Percentiles rank a stretch among this genome's conserved stretches.
Conservation (phyloP, 1,140 invertebrate species). For the Zaprionus lachaisei region DNA sequence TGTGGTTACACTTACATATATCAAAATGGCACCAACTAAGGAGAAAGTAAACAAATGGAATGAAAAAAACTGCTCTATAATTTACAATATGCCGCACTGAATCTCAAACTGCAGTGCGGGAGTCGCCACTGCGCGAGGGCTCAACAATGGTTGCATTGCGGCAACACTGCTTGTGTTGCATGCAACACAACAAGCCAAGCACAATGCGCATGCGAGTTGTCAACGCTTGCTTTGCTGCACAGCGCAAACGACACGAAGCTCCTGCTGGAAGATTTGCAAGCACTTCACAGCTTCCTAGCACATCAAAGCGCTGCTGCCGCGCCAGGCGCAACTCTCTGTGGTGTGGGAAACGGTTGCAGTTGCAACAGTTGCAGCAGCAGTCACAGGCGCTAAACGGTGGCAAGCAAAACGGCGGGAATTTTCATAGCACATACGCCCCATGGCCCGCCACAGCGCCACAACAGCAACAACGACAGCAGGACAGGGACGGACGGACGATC, state of each 20-base stretch:
- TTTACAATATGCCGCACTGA: neutral
- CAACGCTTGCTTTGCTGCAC: conserved; percentile 51
- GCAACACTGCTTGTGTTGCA: conserved; percentile 27
- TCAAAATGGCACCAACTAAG: neutral
- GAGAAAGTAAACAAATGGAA: neutral
- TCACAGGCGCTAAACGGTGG: conserved; percentile 73
- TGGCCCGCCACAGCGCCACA: conserved; percentile 36
- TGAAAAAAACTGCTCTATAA: neutral
- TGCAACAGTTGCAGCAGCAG: conserved; percentile 32
- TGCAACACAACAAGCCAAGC: conserved; percentile 33
- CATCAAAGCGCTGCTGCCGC: conserved; percentile 71
- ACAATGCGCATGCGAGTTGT: conserved; percentile 79
- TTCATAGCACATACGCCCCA: conserved; percentile 77
- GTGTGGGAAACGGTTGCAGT: conserved; percentile 65
- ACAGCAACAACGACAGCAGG: neutral
- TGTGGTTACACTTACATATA: neutral
- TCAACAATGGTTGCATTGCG: conserved; percentile 36
- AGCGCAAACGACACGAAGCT: conserved; percentile 42
- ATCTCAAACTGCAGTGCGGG: conserved; percentile 6
- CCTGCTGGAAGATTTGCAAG: conserved; percentile 60
- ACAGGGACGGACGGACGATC: conserved; percentile 58
- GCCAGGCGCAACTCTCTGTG: conserved; percentile 30
- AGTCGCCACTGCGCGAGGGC: conserved; percentile 6
- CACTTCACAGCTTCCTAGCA: conserved; percentile 66
- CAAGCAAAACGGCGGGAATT: conserved; percentile 68